Evolutionary conservation across 30 jellyfish, hydroid and myxozoan species (phyloP).

Genomic region (Cassiopea andromeda): DNA sequence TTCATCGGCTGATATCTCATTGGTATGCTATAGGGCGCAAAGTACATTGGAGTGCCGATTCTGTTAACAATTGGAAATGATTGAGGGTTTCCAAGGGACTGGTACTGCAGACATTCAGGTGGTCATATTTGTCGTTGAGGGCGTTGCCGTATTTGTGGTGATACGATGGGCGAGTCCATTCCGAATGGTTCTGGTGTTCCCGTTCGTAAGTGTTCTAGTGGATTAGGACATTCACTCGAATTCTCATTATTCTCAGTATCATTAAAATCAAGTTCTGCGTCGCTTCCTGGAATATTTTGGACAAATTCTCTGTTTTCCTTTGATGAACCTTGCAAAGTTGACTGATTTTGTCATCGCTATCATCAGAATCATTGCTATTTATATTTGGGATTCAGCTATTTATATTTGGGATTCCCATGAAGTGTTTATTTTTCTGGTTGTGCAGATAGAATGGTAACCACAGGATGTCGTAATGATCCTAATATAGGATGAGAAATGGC

Average conservation of each 20-base stretch:
- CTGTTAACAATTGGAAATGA: neutral
- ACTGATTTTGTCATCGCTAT: neutral
- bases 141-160: neutral
- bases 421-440: neutral
- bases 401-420: neutral
- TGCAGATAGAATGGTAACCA: too few relatives aligned
- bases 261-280: neutral
- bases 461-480: too few relatives aligned
- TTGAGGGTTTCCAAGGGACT: neutral
- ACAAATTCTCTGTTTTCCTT: neutral
- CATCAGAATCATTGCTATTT: neutral
- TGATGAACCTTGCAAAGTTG: neutral
- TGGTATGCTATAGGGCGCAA: neutral
- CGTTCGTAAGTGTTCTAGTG: neutral
- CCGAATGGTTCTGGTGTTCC: neutral
- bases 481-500: too few relatives aligned
- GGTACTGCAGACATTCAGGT: neutral
- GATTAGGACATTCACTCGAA: neutral
- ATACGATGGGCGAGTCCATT: neutral
- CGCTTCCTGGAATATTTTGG: neutral
- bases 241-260: neutral
- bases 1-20: neutral
- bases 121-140: neutral
- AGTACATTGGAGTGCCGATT: neutral
- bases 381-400: neutral